phyloP scores from a whole-genome alignment of 2,113 vertebrate genomes.

The Mirza zaza region DNA sequence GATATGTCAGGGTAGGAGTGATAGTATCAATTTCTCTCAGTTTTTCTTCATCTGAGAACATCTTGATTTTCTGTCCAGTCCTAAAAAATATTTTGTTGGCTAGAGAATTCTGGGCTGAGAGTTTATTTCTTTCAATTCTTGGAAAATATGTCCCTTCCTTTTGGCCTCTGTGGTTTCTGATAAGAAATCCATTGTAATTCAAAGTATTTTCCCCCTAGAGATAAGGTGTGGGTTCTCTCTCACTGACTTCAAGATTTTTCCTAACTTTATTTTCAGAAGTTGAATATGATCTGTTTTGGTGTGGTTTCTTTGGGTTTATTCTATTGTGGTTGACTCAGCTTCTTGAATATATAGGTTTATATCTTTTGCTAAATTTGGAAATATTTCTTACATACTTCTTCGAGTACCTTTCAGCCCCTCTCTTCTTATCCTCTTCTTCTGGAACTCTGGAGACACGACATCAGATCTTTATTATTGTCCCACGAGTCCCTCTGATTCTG shows the following conservation, averaged over 20 bases:
- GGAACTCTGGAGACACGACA: not conserved
- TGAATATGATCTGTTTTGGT: not conserved
- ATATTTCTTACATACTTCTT: not conserved
- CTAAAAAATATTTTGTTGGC: not conserved
- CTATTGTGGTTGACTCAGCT: not conserved
- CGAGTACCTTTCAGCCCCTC: not conserved
- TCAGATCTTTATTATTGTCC: not conserved
- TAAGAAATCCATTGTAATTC: not conserved
- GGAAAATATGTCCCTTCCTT: not conserved
- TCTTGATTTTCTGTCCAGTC: not conserved
- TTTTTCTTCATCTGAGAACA: not conserved
- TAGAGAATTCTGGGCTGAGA: not conserved
- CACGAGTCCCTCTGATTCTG: not conserved
- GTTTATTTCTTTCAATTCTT: not conserved
- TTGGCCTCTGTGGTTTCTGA: not conserved
- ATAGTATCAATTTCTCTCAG: not conserved
- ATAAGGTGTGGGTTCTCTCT: not conserved
- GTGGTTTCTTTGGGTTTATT: not conserved
- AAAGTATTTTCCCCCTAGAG: not conserved
- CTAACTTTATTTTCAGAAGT: not conserved
- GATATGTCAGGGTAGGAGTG: not conserved
- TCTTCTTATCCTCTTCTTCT: not conserved
- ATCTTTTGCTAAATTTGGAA: slow-evolving; percentile 3
- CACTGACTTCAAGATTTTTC: not conserved
- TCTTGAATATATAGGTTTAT: not conserved